phyloP scores from a whole-genome alignment of 2,888 invertebrate species.

The Torymus auratus region DNA sequence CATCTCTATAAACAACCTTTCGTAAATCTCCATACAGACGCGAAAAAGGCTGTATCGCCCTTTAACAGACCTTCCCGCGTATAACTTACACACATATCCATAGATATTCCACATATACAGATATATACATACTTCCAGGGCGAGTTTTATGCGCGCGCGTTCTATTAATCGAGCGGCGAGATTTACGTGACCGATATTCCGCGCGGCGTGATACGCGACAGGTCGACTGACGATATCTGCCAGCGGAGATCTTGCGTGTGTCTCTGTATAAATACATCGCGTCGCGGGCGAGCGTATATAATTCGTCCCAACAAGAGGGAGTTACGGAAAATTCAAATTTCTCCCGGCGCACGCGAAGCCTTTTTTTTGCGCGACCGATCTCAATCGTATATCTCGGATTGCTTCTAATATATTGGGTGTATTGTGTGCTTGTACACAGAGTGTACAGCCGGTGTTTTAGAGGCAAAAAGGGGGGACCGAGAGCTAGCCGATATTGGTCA shows the following conservation, averaged over 20 bases:
- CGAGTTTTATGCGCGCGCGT: conserved; percentile 17
- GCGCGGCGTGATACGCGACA: conserved; percentile 22
- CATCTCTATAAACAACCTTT: neutral
- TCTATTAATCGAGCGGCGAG: conserved; percentile 44
- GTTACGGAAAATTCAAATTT: too few relatives aligned
- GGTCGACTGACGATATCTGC: conserved; percentile 44
- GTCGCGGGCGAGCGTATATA: too few relatives aligned
- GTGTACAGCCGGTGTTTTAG: too few relatives aligned
- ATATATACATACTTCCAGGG: too few relatives aligned
- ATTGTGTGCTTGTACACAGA: too few relatives aligned
- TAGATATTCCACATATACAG: neutral
- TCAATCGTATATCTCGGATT: conserved; percentile 22
- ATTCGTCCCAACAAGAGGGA: too few relatives aligned
- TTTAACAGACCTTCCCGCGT: neutral
- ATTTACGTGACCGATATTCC: conserved; percentile 51
- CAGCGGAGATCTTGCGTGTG: conserved; percentile 10
- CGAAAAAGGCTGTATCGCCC: neutral
- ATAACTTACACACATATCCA: neutral
- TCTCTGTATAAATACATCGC: too few relatives aligned
- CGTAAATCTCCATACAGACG: neutral
- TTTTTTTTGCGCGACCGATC: neutral
- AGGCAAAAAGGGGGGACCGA: too few relatives aligned
- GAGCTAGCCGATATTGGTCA: too few relatives aligned
- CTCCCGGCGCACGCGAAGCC: too few relatives aligned
- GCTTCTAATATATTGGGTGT: neutral